Conservation (phyloP, 2,113 vertebrate species). For the Etia nguti region DNA sequence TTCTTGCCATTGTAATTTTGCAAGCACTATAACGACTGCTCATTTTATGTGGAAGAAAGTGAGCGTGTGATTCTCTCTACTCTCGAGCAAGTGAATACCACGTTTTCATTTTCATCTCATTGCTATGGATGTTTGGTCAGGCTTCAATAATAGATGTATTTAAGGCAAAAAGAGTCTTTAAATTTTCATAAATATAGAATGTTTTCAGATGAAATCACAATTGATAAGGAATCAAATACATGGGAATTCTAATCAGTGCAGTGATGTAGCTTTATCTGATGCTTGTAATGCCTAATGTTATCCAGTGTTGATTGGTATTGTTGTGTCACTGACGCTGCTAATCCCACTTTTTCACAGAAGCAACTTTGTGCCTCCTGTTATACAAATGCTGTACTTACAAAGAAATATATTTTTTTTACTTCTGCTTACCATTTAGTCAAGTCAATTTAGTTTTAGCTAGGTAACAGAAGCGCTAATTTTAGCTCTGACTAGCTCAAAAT, state of each 20-base stretch:
- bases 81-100: not conserved
- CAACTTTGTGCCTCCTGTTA: not conserved
- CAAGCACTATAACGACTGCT: not conserved
- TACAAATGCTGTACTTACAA: not conserved
- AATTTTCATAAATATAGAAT: not conserved
- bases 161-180: not conserved
- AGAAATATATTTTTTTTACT: not conserved
- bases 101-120: not conserved
- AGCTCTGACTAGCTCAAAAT: not conserved
- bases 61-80: not conserved
- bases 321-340: not conserved
- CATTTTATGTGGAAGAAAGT: not conserved
- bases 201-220: not conserved
- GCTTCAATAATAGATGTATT: not conserved
- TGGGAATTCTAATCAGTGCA: not conserved
- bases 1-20: not conserved
- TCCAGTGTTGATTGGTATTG: not conserved
- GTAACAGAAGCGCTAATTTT: not conserved
- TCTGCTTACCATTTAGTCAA: not conserved
- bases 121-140: not conserved
- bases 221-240: not conserved
- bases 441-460: not conserved
- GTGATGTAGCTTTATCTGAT: not conserved
- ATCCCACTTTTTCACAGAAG: not conserved
- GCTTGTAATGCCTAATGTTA: not conserved